Evolutionary conservation across 2,888 invertebrate species (phyloP).

Genomic region (Acronicta aceris): DNA sequence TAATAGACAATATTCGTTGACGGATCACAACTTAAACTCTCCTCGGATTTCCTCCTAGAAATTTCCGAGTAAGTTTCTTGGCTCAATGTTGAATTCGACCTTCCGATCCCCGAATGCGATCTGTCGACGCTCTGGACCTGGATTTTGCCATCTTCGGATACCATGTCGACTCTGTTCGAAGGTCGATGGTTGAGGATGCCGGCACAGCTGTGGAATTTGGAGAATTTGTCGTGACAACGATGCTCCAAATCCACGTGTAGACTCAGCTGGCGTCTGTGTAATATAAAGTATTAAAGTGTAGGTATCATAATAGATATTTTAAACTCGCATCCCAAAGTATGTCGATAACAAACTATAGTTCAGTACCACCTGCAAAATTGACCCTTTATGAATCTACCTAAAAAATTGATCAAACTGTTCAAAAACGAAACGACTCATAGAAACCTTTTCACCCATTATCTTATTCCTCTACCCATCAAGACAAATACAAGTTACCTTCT

Average conservation of each 20-base stretch:
- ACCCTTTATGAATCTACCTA: too few species aligned
- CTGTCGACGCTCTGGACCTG: conserved; percentile 56
- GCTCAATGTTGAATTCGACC: conserved; percentile 37
- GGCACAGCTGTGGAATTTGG: conserved; percentile 75
- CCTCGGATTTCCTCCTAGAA: conserved; percentile 61
- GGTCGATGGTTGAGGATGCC: conserved; percentile 60
- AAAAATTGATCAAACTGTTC: too few species aligned
- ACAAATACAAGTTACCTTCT: too few species aligned
- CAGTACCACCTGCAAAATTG: too few species aligned
- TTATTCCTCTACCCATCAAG: too few species aligned
- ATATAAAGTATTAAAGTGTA: background rate
- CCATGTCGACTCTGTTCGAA: conserved; percentile 41
- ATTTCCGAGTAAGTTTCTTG: conserved; percentile 47
- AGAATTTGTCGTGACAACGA: conserved; percentile 68
- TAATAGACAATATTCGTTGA: conserved; percentile 75
- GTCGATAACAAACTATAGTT: too few species aligned
- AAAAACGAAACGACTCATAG: too few species aligned
- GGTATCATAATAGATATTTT: too few species aligned
- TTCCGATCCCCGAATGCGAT: conserved; percentile 22
- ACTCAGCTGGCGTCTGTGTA: conserved; percentile 73
- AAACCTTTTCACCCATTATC: too few species aligned
- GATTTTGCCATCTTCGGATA: conserved; percentile 62
- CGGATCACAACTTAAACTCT: conserved; percentile 68
- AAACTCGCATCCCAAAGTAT: too few species aligned
- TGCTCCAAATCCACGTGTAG: conserved; percentile 76